Conservation (phyloP, 2,797 vertebrate genomes). For the Pachyuromys duprasi region DNA sequence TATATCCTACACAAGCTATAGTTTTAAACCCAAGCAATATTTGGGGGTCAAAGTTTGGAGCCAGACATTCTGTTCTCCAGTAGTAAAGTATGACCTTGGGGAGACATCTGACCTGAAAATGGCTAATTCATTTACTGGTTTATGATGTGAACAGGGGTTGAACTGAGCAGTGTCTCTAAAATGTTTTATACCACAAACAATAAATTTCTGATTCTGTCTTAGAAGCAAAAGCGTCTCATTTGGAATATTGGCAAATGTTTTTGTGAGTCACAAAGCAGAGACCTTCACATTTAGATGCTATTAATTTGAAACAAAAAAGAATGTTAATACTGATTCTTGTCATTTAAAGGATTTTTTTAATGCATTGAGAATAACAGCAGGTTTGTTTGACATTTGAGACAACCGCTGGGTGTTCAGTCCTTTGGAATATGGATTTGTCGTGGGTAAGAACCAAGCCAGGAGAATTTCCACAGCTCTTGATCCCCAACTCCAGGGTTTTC, state of each 20-base stretch:
- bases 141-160: neutral
- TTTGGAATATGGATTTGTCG: conserved; percentile 62
- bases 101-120: conserved; percentile 4
- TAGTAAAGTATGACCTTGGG: neutral
- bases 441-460: conserved; percentile 4
- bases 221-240: conserved; percentile 61
- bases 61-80: neutral
- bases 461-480: conserved; percentile 1
- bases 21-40: neutral
- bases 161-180: conserved; percentile 16
- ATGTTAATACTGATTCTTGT: conserved; percentile 57
- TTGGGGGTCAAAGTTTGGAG: neutral
- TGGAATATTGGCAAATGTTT: conserved; percentile 61
- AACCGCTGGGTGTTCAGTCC: conserved; percentile 49
- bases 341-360: conserved; percentile 63
- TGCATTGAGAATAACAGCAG: conserved; percentile 67
- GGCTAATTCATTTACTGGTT: neutral
- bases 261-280: conserved; percentile 62
- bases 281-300: conserved; percentile 63
- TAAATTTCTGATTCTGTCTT: conserved; percentile 26
- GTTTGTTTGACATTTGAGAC: conserved; percentile 70
- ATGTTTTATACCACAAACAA: conserved; percentile 1
- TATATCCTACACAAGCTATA: neutral
- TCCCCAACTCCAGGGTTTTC: neutral
- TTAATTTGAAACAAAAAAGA: conserved; percentile 65